Conservation (phyloP, 2,113 vertebrate genomes). For the Galemys pyrenaicus region DNA sequence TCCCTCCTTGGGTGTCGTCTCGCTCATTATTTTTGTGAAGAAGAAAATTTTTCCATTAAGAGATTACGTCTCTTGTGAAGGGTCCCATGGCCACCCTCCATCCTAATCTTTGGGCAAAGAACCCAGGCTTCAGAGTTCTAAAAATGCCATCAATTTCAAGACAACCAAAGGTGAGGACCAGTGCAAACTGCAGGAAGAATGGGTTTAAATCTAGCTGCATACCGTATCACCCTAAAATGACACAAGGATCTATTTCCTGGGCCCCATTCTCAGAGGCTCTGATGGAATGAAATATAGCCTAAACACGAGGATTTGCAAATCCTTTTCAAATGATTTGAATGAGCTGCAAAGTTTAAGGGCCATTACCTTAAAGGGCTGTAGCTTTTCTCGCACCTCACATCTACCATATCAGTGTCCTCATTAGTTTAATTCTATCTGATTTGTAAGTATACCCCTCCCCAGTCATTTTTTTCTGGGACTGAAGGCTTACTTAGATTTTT, state of each 20-base stretch:
- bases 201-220: neutral
- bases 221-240: accelerated
- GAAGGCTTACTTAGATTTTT: neutral
- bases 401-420: no score
- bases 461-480: neutral
- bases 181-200: neutral
- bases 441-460: accelerated
- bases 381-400: neutral
- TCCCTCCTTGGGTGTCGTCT: neutral
- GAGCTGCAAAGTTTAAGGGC: neutral
- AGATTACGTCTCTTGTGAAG: neutral
- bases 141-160: neutral
- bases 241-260: neutral
- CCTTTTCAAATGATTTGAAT: neutral
- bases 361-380: no score
- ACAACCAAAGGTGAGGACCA: neutral
- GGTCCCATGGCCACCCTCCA: neutral
- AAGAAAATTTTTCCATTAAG: neutral
- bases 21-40: neutral
- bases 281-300: neutral
- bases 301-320: neutral
- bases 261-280: neutral
- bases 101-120: neutral
- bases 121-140: neutral
- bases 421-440: neutral